These are phyloP conservation scores for Protonemura montana DNA, from an alignment of 2,888 invertebrate genomes.

Conservation along the genomic window DNA sequence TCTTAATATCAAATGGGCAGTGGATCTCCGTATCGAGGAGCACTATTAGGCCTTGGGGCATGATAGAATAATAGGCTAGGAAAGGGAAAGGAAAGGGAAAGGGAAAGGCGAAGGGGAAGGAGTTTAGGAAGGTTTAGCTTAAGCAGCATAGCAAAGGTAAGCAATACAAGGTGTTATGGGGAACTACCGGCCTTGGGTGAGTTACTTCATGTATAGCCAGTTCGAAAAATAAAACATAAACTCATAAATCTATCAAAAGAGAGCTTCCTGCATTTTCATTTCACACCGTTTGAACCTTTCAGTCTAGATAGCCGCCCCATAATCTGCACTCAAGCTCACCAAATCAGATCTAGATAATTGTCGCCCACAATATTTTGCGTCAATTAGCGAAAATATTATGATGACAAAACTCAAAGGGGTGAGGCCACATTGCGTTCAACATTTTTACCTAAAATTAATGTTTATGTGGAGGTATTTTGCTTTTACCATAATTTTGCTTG, in stretches of 20 bases:
- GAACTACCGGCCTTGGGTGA: conserved; percentile 33
- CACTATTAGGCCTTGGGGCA: conserved; percentile 24
- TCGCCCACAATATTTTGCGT: no score
- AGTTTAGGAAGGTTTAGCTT: background rate
- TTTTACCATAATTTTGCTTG: no score
- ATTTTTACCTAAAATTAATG: background rate
- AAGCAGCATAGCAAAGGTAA: background rate
- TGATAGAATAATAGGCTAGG: background rate
- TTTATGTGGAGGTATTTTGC: no score
- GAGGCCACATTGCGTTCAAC: background rate
- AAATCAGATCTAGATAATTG: background rate
- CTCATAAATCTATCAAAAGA: conserved; percentile 32
- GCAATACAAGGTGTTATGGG: conserved; percentile 29
- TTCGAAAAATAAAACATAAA: conserved; percentile 34
- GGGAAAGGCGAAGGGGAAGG: conserved; percentile 27
- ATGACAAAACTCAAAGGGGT: background rate
- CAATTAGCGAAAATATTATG: background rate
- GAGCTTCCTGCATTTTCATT: conserved; percentile 35
- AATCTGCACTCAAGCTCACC: no score
- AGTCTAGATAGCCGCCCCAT: background rate
- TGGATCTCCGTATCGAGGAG: conserved; percentile 22
- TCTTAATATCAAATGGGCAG: conserved; percentile 25
- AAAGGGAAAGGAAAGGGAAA: background rate
- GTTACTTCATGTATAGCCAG: conserved; percentile 39
- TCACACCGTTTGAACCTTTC: background rate